Conservation (phyloP, 2,113 vertebrate species). For the Ancistrus triradiatus region DNA sequence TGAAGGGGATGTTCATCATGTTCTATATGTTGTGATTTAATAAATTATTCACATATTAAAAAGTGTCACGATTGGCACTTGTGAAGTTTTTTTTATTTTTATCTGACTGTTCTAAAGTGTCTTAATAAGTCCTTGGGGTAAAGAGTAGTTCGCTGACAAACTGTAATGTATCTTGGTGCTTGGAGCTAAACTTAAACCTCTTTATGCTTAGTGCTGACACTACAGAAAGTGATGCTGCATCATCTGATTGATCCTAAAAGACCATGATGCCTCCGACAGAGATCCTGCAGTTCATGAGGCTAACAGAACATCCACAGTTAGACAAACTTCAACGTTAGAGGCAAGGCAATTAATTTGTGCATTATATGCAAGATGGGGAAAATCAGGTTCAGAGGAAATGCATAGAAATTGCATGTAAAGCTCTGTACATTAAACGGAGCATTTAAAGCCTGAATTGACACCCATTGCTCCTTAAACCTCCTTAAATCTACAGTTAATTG, state of each 20-base stretch:
- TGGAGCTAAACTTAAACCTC: background rate
- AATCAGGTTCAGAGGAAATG: slow-evolving; percentile 10
- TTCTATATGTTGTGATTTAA: slow-evolving; percentile 68
- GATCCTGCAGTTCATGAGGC: background rate
- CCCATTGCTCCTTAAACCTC: too few relatives aligned
- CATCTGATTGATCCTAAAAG: background rate
- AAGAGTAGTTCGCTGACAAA: slow-evolving; percentile 4
- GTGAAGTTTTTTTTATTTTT: slow-evolving; percentile 45
- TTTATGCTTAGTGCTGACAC: background rate
- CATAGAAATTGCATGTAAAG: slow-evolving; percentile 12
- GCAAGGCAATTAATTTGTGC: slow-evolving; percentile 4
- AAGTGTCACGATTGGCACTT: slow-evolving; percentile 44
- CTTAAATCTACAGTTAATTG: too few relatives aligned
- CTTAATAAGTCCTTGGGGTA: background rate
- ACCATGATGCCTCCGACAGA: too few relatives aligned
- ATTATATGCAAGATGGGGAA: slow-evolving; percentile 20
- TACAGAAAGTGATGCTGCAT: background rate
- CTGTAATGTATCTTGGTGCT: background rate
- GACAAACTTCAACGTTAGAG: background rate
- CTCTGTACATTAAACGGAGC: background rate
- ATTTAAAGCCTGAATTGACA: too few relatives aligned
- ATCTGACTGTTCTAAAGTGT: slow-evolving; percentile 20
- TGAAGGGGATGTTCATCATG: slow-evolving; percentile 52
- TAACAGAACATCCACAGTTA: too few relatives aligned
- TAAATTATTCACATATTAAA: slow-evolving; percentile 73